These are phyloP conservation scores for Myiozetetes cayanensis DNA, from an alignment of 2,113 vertebrate genomes.

Conservation along the genomic window DNA sequence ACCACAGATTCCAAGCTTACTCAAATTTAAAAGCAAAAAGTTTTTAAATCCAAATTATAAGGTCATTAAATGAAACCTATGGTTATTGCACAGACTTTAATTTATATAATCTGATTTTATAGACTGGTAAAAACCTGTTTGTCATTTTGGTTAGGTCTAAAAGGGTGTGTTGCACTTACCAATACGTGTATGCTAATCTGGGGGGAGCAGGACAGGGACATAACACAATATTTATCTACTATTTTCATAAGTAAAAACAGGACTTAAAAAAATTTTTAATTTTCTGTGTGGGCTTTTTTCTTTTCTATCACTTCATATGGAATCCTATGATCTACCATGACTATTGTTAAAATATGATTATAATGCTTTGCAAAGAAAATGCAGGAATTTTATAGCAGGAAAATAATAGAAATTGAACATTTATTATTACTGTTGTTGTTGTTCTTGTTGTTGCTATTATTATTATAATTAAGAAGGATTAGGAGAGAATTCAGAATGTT, in stretches of 20 bases:
- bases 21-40: not conserved
- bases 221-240: not conserved
- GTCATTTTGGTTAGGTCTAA: not conserved
- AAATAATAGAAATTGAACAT: not conserved
- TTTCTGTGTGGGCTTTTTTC: not conserved
- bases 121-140: not conserved
- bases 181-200: not conserved
- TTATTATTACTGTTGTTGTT: too few relatives aligned
- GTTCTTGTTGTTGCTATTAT: not conserved
- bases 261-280: not conserved
- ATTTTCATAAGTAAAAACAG: not conserved
- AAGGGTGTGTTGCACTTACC: not conserved
- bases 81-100: not conserved
- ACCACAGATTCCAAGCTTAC: not conserved
- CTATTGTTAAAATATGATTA: not conserved
- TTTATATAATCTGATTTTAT: not conserved
- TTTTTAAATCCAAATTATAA: not conserved
- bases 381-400: not conserved
- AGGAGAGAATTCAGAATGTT: not conserved
- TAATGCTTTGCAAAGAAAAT: not conserved
- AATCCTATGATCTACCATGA: not conserved
- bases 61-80: not conserved
- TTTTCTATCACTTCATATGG: not conserved
- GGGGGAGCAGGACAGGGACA: rapidly evolving
- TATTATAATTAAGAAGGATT: not conserved